These are phyloP conservation scores for Formicarius rufipectus DNA, from an alignment of 2,113 vertebrate genomes.

Conservation along the genomic window DNA sequence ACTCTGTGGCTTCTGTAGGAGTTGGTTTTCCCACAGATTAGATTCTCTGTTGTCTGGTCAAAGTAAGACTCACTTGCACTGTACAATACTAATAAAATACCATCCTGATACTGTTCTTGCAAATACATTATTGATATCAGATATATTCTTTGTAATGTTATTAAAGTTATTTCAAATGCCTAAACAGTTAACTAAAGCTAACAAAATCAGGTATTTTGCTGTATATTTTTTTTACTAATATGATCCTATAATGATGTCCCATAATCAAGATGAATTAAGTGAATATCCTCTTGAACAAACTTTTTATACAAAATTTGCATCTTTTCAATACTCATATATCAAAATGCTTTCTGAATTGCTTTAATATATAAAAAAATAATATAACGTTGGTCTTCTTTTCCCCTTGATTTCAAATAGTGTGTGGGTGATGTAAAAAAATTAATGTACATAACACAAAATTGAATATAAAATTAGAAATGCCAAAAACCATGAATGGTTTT, in stretches of 20 bases:
- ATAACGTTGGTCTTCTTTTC: not conserved
- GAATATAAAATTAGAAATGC: not conserved
- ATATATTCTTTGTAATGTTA: slow-evolving; percentile 25
- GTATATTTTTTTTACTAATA: not conserved
- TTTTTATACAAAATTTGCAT: not conserved
- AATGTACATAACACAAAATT: not conserved
- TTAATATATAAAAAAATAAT: not conserved
- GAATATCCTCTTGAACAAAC: not conserved
- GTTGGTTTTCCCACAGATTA: not conserved
- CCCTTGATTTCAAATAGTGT: not conserved
- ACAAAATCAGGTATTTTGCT: slow-evolving; percentile 8
- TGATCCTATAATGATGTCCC: slow-evolving; percentile 25
- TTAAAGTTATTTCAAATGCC: slow-evolving; percentile 42
- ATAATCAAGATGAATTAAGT: not conserved
- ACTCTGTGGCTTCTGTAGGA: not conserved
- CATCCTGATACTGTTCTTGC: not conserved
- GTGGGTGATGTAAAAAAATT: not conserved
- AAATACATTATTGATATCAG: slow-evolving; percentile 41
- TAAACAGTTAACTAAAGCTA: slow-evolving; percentile 34
- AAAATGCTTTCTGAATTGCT: not conserved
- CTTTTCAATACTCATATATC: not conserved
- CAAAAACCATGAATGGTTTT: not conserved
- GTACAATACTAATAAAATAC: not conserved
- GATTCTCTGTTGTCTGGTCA: not conserved
- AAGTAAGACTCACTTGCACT: not conserved